phyloP scores from a whole-genome alignment of 37 sponge, comb jelly and placozoan species.

The Aplysina aerophoba region DNA sequence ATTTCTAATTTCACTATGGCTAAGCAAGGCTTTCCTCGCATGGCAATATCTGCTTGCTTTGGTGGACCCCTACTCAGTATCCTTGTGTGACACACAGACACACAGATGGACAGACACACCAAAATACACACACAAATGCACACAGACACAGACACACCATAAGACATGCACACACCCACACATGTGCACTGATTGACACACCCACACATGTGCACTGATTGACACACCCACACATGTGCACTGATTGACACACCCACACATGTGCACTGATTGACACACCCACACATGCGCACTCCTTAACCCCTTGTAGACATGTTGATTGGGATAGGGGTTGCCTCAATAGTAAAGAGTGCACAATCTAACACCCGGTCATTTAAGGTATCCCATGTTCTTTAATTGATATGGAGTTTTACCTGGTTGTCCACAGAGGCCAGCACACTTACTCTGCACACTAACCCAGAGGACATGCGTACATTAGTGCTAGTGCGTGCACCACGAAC shows the following conservation, averaged over 20 bases:
- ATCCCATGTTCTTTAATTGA: no score
- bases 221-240: background rate
- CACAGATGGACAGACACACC: no score
- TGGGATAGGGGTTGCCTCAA: constrained; percentile 84
- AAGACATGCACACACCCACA: no score
- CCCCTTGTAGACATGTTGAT: constrained; percentile 72
- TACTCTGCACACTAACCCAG: no score
- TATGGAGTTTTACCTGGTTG: no score
- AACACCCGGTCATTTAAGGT: constrained; percentile 12
- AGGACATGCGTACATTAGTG: no score
- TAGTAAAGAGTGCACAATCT: constrained; percentile 46
- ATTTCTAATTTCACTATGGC: constrained; percentile 96
- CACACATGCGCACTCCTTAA: constrained; percentile 20
- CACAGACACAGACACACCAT: background rate
- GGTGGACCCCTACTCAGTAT: constrained; percentile 97
- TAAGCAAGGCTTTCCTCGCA: constrained; percentile 93
- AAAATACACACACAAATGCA: background rate
- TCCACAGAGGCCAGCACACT: no score
- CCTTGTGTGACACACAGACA: background rate
- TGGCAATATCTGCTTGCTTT: constrained; percentile 97
- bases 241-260: no score
- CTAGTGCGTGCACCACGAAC: background rate
- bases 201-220: no score
- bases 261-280: no score
- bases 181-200: no score